Conservation (phyloP, 1,140 invertebrate species). For the Caerostris darwini region DNA sequence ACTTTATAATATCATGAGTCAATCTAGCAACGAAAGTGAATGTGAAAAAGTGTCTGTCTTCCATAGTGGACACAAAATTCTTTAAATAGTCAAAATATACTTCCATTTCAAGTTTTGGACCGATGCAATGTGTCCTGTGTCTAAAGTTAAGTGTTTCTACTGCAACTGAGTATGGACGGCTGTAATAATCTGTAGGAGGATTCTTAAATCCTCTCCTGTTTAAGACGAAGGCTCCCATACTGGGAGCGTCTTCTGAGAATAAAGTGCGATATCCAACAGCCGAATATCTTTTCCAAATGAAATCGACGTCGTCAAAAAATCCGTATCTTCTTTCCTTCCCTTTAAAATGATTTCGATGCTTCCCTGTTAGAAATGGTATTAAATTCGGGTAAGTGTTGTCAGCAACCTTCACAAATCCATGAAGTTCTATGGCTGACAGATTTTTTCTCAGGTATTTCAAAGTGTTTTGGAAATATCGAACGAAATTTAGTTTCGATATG, state of each 20-base stretch:
- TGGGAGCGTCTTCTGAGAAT: conserved; percentile 89
- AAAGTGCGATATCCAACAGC: conserved; percentile 88
- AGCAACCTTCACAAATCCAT: conserved; percentile 82
- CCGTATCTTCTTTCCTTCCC: conserved; percentile 51
- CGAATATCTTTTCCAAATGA: conserved; percentile 82
- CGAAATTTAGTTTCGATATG: conserved; percentile 85
- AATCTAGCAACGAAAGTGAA: conserved; percentile 80
- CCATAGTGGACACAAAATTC: conserved; percentile 78
- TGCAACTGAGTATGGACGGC: conserved; percentile 86
- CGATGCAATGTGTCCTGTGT: conserved; percentile 65
- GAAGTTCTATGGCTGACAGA: conserved; percentile 80
- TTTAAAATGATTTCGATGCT: conserved; percentile 67
- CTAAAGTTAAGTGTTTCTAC: conserved; percentile 74
- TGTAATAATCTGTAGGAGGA: conserved; percentile 91
- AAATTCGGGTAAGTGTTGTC: conserved; percentile 83
- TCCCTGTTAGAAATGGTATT: conserved; percentile 81
- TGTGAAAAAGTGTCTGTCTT: conserved; percentile 73
- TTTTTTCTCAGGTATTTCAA: conserved; percentile 81
- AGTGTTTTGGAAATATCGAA: conserved; percentile 84
- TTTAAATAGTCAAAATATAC: conserved; percentile 79
- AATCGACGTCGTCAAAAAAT: conserved; percentile 74
- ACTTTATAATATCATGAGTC: conserved; percentile 82
- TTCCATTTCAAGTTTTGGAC: conserved; percentile 64
- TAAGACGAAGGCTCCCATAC: conserved; percentile 91
- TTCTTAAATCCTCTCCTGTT: conserved; percentile 88